Base-by-base conservation (phyloP, 2,888 invertebrate genomes). In the Sialis fuliginosa region DNA sequence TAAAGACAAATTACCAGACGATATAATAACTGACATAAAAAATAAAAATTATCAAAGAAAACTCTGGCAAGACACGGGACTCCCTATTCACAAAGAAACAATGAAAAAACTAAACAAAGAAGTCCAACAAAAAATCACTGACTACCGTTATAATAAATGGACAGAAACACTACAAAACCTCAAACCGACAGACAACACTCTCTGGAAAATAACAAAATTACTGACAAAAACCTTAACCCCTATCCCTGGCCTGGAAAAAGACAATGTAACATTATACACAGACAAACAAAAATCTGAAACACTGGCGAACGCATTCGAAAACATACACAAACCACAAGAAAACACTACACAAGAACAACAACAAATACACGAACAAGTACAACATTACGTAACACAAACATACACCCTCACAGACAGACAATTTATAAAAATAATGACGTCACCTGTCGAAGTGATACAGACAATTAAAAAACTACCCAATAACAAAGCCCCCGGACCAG, bases 401-500 rank as follows among this genome's bases (percentile, higher is more conserved):
- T 30, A 30, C 30, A 5, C 6, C 5, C 6, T 31, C 10, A 10
- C 9, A 12, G 6, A 9, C 2, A 10, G n/a, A 22, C 22, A 6
- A 10, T 30, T 6, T 7, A 7, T 8, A 10, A 33, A 33, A 34
- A 8, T 45, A 31, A 32, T 45, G 8, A 41, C 45, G 10, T 34
- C 45, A 10, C 53, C 52, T 6, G 48, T 41, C 8, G 52, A 53
- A 48, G 42, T 52, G 13, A 6, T 1, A 0, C 8, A 41, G 6
- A 47, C 44, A 6, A 50, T 54, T 31, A 49, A 50, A 42, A 42
- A 37, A 33, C 42, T 49, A 12, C 45, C 41, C 31, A 44, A 49
- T 6, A 47, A 45, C 6, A 55, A 52, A 53, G 48, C 52, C 37
- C 53, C 53, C 3, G 52, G 52, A 9, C 5, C 13, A 13, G 54